Conservation (phyloP, 2,797 vertebrate species). For the Garrulus glandarius region DNA sequence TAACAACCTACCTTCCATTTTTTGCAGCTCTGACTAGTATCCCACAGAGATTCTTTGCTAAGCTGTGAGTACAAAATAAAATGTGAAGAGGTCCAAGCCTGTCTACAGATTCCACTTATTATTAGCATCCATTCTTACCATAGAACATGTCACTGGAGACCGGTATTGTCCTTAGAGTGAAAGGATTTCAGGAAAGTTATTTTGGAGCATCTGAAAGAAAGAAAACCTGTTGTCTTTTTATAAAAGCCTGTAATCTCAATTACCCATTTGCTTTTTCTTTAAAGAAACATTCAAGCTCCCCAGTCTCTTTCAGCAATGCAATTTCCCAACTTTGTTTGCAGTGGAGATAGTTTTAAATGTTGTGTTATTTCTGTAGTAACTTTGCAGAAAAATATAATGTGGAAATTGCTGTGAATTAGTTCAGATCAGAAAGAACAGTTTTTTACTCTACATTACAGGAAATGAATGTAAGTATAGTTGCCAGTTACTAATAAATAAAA, state of each 20-base stretch:
- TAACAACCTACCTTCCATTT: neutral
- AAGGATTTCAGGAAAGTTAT: neutral
- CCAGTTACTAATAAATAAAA: neutral
- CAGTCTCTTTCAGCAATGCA: neutral
- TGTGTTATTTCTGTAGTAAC: neutral
- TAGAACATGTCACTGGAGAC: neutral
- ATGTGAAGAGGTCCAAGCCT: neutral
- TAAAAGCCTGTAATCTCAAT: neutral
- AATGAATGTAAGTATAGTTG: neutral
- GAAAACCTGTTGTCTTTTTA: neutral
- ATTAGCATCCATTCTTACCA: neutral
- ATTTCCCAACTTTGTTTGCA: neutral
- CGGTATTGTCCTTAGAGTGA: neutral
- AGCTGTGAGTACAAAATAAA: neutral
- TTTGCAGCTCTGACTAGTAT: neutral
- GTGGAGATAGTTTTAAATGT: neutral
- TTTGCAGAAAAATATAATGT: neutral
- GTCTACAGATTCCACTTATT: neutral
- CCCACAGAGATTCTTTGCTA: neutral
- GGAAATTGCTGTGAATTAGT: neutral
- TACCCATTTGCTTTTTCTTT: neutral
- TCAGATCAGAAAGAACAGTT: neutral
- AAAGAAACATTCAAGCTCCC: neutral
- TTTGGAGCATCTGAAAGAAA: neutral
- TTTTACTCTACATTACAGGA: neutral